phyloP scores from a whole-genome alignment of 2,113 vertebrate genomes.

The Melanerpes formicivorus region DNA sequence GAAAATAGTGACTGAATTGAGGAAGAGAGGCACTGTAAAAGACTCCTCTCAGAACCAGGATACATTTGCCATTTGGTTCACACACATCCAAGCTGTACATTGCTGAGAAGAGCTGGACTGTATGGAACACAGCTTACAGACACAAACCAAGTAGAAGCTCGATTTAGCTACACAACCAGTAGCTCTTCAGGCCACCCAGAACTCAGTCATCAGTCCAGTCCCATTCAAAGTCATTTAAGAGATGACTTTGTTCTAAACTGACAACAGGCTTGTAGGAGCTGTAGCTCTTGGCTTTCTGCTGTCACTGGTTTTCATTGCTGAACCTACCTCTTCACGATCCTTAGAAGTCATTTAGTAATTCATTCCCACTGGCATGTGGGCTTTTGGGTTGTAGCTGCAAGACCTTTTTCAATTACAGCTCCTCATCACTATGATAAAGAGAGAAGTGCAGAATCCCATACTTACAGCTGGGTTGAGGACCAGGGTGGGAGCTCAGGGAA shows the following conservation, averaged over 20 bases:
- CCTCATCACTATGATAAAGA: not conserved
- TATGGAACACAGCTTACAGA: not conserved
- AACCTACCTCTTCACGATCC: not conserved
- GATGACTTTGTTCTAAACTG: not conserved
- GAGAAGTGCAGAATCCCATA: not conserved
- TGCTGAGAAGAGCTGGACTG: not conserved
- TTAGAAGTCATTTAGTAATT: not conserved
- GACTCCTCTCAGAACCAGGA: not conserved
- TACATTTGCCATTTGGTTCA: not conserved
- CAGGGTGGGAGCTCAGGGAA: not conserved
- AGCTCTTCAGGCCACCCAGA: not conserved
- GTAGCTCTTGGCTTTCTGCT: not conserved
- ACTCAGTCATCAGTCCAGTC: not conserved
- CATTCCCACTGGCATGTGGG: not conserved
- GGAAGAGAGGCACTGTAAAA: not conserved
- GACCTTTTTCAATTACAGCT: not conserved
- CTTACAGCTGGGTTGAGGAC: not conserved
- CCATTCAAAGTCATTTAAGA: not conserved
- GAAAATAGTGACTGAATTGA: not conserved
- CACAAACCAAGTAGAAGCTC: not conserved
- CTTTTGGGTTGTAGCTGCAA: not conserved
- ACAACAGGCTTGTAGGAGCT: not conserved
- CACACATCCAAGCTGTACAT: accelerated
- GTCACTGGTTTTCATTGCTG: not conserved
- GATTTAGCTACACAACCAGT: not conserved